Percentiles rank a stretch among this genome's conserved stretches.
These are phyloP conservation scores for Stenopsyche tienmushanensis DNA, from an alignment of 1,140 invertebrate species.

Conservation along the genomic window DNA sequence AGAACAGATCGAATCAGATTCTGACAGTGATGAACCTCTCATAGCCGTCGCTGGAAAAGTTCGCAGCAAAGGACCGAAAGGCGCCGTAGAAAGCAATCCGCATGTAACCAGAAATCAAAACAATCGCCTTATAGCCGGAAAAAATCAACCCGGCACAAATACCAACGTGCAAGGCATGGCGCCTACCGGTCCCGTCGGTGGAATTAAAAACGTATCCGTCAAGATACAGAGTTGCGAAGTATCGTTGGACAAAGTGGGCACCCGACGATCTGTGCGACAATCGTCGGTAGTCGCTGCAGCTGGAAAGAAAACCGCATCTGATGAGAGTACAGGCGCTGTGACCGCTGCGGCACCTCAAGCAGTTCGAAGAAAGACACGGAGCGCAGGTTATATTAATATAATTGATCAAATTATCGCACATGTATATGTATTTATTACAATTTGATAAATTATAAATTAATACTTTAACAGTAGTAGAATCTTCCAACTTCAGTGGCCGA, in stretches of 20 bases:
- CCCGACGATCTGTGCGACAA: slow-evolving; percentile 50
- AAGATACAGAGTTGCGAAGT: slow-evolving; percentile 32
- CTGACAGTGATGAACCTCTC: slow-evolving; percentile 77
- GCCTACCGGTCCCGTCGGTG: slow-evolving; percentile 2
- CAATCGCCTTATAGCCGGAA: slow-evolving; percentile 44
- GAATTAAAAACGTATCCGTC: slow-evolving; percentile 26
- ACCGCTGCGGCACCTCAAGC: slow-evolving; percentile 34
- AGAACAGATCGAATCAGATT: slow-evolving; percentile 61
- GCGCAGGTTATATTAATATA: slow-evolving; percentile 56
- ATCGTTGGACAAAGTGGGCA: slow-evolving; percentile 47
- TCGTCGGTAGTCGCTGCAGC: slow-evolving; percentile 39
- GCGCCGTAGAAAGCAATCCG: slow-evolving; percentile 39
- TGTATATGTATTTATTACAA: background rate
- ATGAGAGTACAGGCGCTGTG: slow-evolving; percentile 29
- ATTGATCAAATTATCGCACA: slow-evolving; percentile 34
- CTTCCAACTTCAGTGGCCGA: slow-evolving; percentile 44
- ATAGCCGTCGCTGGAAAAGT: slow-evolving; percentile 71
- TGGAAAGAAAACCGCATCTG: slow-evolving; percentile 43
- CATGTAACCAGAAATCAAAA: slow-evolving; percentile 40
- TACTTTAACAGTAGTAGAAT: slow-evolving; percentile 46
- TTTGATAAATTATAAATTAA: background rate
- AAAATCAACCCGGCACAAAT: slow-evolving; percentile 28
- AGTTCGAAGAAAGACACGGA: slow-evolving; percentile 62
- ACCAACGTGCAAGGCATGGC: background rate
- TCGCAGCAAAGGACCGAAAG: slow-evolving; percentile 49